A percentile compares a stretch with the other conserved stretches of the same genome.
Evolutionary conservation across 1,140 invertebrate species (phyloP).

Genomic region (Drosophila bifasciata): DNA sequence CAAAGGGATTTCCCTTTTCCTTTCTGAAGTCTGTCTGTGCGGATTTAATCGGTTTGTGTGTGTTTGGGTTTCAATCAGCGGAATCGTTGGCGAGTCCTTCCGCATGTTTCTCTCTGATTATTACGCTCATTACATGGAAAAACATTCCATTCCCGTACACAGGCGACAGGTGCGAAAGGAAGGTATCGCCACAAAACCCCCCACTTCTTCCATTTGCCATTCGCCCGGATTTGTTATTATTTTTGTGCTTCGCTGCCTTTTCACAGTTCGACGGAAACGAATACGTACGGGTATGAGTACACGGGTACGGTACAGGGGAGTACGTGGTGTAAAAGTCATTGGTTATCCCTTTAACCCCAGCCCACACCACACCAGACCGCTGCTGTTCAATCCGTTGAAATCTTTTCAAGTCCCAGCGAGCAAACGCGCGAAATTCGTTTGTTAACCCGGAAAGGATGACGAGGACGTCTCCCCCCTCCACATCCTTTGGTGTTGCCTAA

Average conservation of each 20-base stretch:
- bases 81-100: conserved; percentile 46
- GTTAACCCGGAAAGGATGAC: conserved; percentile 75
- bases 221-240: conserved; percentile 73
- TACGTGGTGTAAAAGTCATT: conserved; percentile 60
- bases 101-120: conserved; percentile 74
- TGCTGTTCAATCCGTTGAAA: conserved; percentile 58
- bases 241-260: conserved; percentile 76
- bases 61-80: conserved; percentile 36
- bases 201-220: conserved; percentile 45
- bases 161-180: no score
- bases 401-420: conserved; percentile 63
- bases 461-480: conserved; percentile 14
- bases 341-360: conserved; percentile 67
- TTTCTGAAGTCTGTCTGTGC: conserved; percentile 1
- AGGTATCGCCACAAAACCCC: background rate
- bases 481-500: conserved; percentile 54
- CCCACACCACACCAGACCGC: conserved; percentile 4
- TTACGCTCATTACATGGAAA: conserved; percentile 78
- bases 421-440: conserved; percentile 76
- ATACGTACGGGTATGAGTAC: background rate
- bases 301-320: background rate
- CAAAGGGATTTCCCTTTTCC: no score
- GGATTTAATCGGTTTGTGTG: conserved; percentile 34
- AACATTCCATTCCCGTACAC: conserved; percentile 35
- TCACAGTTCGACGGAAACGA: conserved; percentile 66